Percentiles rank a stretch among this genome's conserved stretches.
Conservation (phyloP, 2,113 vertebrate species). For the Coracopsis vasa region DNA sequence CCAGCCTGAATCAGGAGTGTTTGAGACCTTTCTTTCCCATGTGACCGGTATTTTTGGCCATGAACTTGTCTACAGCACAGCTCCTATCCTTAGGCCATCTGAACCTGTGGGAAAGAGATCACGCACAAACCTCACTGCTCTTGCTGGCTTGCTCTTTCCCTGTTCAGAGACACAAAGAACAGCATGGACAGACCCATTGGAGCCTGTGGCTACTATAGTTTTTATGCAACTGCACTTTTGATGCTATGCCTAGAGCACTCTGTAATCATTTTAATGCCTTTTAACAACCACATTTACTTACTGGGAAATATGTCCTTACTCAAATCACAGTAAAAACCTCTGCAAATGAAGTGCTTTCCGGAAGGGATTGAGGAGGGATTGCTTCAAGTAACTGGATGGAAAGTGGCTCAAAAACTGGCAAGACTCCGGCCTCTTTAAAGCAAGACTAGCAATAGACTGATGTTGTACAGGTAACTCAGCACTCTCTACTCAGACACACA, state of each 20-base stretch:
- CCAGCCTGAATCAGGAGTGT: background rate
- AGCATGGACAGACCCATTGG: background rate
- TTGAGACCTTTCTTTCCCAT: background rate
- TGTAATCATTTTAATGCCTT: background rate
- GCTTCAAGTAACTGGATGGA: background rate
- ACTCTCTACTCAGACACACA: background rate
- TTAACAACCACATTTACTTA: background rate
- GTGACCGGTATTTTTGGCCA: background rate
- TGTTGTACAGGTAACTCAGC: background rate
- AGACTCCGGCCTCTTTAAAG: background rate
- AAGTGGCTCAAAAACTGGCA: background rate
- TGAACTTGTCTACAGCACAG: background rate
- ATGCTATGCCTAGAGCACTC: background rate
- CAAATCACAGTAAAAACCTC: background rate
- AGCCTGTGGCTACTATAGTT: background rate
- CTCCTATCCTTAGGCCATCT: background rate
- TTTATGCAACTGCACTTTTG: background rate
- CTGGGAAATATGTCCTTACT: background rate
- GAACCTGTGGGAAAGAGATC: background rate
- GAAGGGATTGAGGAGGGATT: background rate
- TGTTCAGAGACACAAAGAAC: background rate
- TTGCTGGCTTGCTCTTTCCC: background rate
- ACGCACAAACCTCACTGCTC: background rate
- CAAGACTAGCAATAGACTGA: background rate
- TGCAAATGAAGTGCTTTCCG: background rate